Evolutionary conservation across 2,113 vertebrate species (phyloP).

Genomic region (Bufo bufo): DNA sequence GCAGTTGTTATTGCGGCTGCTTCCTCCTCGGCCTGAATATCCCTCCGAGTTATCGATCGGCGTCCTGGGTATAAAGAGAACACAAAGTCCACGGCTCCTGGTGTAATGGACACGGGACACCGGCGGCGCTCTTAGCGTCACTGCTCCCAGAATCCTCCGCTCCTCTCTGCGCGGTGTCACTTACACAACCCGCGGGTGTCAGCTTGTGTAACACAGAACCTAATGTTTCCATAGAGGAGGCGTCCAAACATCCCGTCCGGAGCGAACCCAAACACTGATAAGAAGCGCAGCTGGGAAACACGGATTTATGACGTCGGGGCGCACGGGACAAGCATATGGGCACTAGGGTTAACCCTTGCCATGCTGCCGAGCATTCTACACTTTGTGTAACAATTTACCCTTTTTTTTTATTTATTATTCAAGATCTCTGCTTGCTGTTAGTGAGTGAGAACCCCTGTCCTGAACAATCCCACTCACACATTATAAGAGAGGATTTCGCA

Average conservation of each 20-base stretch:
- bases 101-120: not conserved
- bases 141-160: conserved; percentile 26
- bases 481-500: too few species aligned
- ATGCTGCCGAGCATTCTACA: too few species aligned
- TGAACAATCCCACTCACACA: too few species aligned
- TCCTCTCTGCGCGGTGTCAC: not conserved
- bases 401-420: too few species aligned
- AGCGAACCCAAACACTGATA: conserved; percentile 49
- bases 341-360: not conserved
- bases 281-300: not conserved
- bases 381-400: too few species aligned
- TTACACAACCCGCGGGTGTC: not conserved
- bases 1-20: not conserved
- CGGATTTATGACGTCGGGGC: not conserved
- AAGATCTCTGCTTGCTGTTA: too few species aligned
- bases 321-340: too few species aligned
- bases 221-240: not conserved
- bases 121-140: not conserved
- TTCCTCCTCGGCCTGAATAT: too few species aligned
- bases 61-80: conserved; percentile 1
- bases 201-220: not conserved
- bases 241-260: conserved; percentile 23
- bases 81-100: conserved; percentile 34
- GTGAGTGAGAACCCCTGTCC: too few species aligned
- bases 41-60: not conserved